Conservation (phyloP, 2,888 invertebrate genomes). For the Lycocerus yunnanus region DNA sequence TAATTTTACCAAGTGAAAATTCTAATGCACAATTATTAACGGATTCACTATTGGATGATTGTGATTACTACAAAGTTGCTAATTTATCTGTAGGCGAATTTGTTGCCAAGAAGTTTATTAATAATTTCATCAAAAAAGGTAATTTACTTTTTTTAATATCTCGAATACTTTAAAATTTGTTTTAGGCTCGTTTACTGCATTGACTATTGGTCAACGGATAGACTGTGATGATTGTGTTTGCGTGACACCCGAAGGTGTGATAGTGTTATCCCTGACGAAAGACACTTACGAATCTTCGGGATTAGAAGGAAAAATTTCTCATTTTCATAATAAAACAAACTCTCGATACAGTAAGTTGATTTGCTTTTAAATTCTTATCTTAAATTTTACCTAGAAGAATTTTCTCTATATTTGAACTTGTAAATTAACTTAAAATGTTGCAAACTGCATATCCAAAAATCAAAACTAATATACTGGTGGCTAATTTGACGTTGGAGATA, state of each 20-base stretch:
- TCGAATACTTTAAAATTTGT: slow-evolving; percentile 10
- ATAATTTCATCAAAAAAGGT: slow-evolving; percentile 64
- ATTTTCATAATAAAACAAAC: slow-evolving; percentile 51
- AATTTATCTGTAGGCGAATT: slow-evolving; percentile 56
- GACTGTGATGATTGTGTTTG: slow-evolving; percentile 60
- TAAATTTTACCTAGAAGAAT: neutral
- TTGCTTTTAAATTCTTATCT: neutral
- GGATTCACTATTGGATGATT: slow-evolving; percentile 54
- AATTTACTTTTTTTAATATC: slow-evolving; percentile 29
- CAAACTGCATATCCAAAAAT: neutral
- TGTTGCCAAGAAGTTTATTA: slow-evolving; percentile 58
- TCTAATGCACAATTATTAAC: slow-evolving; percentile 52
- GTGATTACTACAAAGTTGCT: slow-evolving; percentile 61
- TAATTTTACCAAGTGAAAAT: slow-evolving; percentile 59
- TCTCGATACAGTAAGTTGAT: slow-evolving; percentile 59
- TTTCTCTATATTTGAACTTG: neutral
- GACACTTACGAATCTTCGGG: slow-evolving; percentile 61
- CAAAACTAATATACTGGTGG: neutral
- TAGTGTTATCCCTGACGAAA: slow-evolving; percentile 58
- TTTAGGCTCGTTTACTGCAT: slow-evolving; percentile 56
- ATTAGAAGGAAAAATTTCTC: slow-evolving; percentile 59
- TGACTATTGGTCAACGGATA: slow-evolving; percentile 57
- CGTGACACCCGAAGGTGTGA: slow-evolving; percentile 58
- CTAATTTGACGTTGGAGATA: neutral
- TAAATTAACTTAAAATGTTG: too few species aligned